phyloP scores from a whole-genome alignment of 2,113 vertebrate genomes.

The Tylochromis polylepis region DNA sequence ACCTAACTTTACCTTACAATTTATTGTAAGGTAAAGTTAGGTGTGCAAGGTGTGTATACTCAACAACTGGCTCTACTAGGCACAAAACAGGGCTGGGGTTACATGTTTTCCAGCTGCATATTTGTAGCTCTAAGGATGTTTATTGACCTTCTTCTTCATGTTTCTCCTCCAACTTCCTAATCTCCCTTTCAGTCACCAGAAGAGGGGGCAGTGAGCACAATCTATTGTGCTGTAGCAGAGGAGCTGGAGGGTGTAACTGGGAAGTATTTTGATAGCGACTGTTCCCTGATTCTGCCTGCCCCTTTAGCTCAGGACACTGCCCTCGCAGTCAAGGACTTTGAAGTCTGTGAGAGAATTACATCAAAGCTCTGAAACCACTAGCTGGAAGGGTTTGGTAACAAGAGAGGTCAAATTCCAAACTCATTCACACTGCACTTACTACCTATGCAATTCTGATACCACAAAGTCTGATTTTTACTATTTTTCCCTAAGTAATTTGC shows the following conservation, averaged over 20 bases:
- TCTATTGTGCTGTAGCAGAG: constrained; percentile 81
- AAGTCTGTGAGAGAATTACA: constrained; percentile 72
- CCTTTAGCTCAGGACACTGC: constrained; percentile 62
- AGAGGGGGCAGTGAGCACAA: constrained; percentile 77
- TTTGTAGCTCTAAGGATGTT: neutral
- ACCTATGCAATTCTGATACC: neutral
- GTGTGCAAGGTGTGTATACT: no score
- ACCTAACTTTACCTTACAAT: neutral
- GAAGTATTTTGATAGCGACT: constrained; percentile 82
- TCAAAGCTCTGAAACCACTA: constrained; percentile 49
- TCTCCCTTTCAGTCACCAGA: constrained; percentile 65
- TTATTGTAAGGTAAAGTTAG: neutral
- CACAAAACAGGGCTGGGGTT: neutral
- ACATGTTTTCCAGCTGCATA: neutral
- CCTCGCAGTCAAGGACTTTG: constrained; percentile 77
- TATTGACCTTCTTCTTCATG: neutral
- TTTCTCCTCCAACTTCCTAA: neutral
- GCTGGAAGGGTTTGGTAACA: neutral
- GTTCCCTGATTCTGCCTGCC: constrained; percentile 69
- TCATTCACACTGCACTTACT: neutral
- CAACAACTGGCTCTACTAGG: neutral
- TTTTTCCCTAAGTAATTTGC: neutral
- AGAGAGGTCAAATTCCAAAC: neutral
- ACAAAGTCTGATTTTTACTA: neutral
- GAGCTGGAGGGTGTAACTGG: constrained; percentile 78